These are phyloP conservation scores for Scleropages formosus DNA, from an alignment of 2,797 vertebrate species.

Conservation along the genomic window DNA sequence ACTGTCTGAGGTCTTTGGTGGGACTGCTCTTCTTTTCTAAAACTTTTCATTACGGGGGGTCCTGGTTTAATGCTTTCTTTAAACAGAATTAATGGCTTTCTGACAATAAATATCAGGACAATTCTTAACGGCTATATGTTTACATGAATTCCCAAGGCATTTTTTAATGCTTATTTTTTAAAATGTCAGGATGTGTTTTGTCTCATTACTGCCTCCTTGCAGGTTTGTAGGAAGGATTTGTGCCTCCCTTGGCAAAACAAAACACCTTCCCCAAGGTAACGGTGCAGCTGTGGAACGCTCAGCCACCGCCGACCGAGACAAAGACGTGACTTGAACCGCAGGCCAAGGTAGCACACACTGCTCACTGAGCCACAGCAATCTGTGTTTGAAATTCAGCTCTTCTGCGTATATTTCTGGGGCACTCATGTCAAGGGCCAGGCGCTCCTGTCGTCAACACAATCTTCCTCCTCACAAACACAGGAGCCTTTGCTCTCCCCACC, in stretches of 20 bases:
- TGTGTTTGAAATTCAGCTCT: too few relatives aligned
- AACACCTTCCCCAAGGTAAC: not conserved
- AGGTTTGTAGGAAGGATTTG: not conserved
- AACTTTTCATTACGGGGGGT: too few relatives aligned
- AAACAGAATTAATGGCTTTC: too few relatives aligned
- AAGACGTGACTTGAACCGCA: not conserved
- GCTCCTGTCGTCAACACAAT: not conserved
- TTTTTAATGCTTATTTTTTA: too few relatives aligned
- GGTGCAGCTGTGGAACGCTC: not conserved
- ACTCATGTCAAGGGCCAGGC: not conserved
- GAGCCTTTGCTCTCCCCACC: not conserved
- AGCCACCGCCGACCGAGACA: not conserved
- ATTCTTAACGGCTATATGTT: too few relatives aligned
- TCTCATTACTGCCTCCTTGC: not conserved
- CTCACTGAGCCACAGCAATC: not conserved
- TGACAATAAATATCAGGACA: too few relatives aligned
- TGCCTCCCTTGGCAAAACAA: not conserved
- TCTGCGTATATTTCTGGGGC: too few relatives aligned
- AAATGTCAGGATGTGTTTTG: not conserved
- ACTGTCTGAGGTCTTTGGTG: not conserved
- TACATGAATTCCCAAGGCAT: too few relatives aligned
- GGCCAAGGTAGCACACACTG: not conserved
- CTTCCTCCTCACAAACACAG: not conserved
- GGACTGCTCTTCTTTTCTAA: not conserved
- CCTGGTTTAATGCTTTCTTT: too few relatives aligned